phyloP scores from a whole-genome alignment of 2,113 vertebrate genomes.

The Chlamydotis undulata region DNA sequence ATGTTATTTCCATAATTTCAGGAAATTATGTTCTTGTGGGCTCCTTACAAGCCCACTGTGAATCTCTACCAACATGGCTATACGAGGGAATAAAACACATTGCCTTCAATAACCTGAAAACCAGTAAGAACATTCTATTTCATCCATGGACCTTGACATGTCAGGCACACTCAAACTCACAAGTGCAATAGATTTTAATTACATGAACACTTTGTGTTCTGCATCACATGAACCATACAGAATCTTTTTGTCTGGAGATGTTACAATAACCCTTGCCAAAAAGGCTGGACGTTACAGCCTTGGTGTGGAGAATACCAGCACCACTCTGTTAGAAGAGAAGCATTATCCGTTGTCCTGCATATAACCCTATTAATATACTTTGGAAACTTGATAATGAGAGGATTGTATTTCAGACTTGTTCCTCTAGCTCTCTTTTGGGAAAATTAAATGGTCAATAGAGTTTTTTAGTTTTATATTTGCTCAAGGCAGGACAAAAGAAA shows the following conservation, averaged over 20 bases:
- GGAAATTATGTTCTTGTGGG: neutral
- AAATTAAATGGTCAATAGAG: neutral
- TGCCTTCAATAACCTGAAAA: neutral
- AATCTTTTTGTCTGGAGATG: neutral
- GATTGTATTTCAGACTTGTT: neutral
- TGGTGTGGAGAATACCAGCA: neutral
- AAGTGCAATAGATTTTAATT: neutral
- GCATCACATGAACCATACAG: neutral
- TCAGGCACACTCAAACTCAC: neutral
- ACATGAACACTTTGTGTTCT: neutral
- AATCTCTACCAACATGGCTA: neutral
- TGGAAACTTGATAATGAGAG: neutral
- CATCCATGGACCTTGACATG: neutral
- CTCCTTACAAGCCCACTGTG: neutral
- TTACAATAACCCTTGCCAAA: neutral
- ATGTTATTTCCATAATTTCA: neutral
- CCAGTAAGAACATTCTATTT: neutral
- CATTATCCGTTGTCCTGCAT: neutral
- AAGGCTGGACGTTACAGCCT: neutral
- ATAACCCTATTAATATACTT: neutral
- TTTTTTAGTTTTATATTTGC: neutral
- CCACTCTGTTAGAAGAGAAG: rapidly evolving
- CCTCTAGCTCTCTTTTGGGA: neutral
- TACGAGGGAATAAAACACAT: neutral
- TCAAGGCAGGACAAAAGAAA: neutral